phyloP scores from a whole-genome alignment of 2,888 invertebrate genomes.

The Dendrolimus pini region DNA sequence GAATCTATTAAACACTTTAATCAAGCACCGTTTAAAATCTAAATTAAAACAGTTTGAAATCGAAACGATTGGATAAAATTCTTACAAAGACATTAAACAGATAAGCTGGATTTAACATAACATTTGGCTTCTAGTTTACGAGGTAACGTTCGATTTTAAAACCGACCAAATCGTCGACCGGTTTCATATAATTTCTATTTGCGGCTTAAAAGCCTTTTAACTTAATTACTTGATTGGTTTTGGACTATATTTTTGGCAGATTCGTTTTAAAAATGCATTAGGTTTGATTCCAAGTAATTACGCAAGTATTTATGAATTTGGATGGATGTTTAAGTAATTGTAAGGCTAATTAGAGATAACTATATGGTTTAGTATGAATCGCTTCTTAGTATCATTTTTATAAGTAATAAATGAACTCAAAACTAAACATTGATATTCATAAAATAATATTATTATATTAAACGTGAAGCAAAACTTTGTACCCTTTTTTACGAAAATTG shows the following conservation, averaged over 20 bases:
- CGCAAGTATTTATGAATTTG: neutral
- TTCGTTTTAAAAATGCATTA: constrained; percentile 23
- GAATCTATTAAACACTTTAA: constrained; percentile 22
- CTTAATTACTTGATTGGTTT: constrained; percentile 48
- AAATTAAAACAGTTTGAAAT: constrained; percentile 26
- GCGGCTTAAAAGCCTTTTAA: constrained; percentile 43
- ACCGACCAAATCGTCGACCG: constrained; percentile 40
- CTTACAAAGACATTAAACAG: constrained; percentile 43
- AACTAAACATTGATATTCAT: no score
- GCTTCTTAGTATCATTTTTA: no score
- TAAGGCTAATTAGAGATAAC: no score
- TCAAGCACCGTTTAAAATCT: constrained; percentile 28
- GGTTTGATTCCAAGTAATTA: constrained; percentile 21
- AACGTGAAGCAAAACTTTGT: no score
- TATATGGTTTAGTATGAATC: no score
- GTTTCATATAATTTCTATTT: constrained; percentile 44
- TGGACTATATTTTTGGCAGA: constrained; percentile 27
- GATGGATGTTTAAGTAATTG: neutral
- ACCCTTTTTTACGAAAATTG: no score
- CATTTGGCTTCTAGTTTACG: constrained; percentile 38
- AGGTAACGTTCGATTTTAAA: constrained; percentile 8
- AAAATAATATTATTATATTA: no score
- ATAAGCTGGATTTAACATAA: constrained; percentile 40
- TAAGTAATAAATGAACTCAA: no score
- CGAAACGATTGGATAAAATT: constrained; percentile 29